Evolutionary conservation across 2,888 invertebrate species (phyloP).

Genomic region (Lepidochrysops patricia): DNA sequence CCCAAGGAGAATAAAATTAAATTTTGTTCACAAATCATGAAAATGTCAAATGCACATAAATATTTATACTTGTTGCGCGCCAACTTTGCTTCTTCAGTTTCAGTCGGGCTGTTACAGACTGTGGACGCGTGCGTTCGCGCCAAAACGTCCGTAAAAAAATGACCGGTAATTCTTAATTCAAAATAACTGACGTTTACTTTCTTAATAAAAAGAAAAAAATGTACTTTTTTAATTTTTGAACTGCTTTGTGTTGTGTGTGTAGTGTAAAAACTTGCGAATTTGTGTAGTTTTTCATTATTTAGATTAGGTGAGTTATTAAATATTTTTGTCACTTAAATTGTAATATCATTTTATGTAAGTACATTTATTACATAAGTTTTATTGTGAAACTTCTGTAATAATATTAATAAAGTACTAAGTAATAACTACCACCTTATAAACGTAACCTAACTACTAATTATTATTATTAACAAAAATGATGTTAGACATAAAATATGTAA

Average conservation of each 20-base stretch:
- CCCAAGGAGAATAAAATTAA: background rate
- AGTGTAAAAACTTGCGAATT: background rate
- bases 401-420: no score
- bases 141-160: background rate
- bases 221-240: background rate
- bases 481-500: no score
- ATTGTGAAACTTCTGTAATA: no score
- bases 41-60: slow-evolving; percentile 23
- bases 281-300: background rate
- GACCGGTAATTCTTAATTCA: background rate
- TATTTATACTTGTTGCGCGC: slow-evolving; percentile 46
- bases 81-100: slow-evolving; percentile 3
- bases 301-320: background rate
- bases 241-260: background rate
- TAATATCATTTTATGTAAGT: background rate
- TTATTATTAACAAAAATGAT: no score
- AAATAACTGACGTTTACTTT: background rate
- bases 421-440: no score
- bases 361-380: background rate
- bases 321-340: no score
- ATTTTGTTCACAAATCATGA: slow-evolving; percentile 17
- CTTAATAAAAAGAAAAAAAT: background rate
- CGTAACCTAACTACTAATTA: no score
- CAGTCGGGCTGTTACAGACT: background rate
- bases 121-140: background rate